phyloP scores from a whole-genome alignment of 2,113 vertebrate species.

The Sylvilagus bachmani region DNA sequence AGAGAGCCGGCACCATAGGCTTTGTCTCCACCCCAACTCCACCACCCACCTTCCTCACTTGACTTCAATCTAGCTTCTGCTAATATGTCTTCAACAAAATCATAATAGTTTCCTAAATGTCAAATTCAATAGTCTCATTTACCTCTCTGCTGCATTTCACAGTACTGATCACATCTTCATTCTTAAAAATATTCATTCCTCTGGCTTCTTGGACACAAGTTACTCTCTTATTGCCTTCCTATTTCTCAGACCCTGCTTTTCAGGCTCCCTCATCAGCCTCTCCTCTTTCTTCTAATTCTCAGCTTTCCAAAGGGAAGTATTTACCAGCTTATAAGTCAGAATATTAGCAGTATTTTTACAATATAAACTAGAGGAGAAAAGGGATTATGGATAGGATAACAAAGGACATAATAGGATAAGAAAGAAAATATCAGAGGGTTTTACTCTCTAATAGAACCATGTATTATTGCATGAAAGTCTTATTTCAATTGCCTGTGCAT shows the following conservation, averaged over 20 bases:
- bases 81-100: conserved; percentile 5
- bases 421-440: background rate
- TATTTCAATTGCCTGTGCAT: background rate
- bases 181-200: background rate
- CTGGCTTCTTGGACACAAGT: background rate
- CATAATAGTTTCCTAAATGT: background rate
- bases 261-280: background rate
- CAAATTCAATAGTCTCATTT: conserved; percentile 13
- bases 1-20: background rate
- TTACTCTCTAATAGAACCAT: background rate
- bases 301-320: background rate
- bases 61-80: background rate
- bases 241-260: background rate
- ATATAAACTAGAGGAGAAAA: background rate
- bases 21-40: too few relatives aligned
- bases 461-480: background rate
- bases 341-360: background rate
- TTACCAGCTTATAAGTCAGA: background rate
- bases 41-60: background rate
- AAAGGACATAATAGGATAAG: background rate
- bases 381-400: background rate
- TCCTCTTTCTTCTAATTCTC: background rate
- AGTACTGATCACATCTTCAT: background rate
- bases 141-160: conserved; percentile 12
- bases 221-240: background rate